Evolutionary conservation across 1,140 invertebrate species (phyloP), one percentile per base, ranked within the genome.

Genomic region (Drosophila willistoni): DNA sequence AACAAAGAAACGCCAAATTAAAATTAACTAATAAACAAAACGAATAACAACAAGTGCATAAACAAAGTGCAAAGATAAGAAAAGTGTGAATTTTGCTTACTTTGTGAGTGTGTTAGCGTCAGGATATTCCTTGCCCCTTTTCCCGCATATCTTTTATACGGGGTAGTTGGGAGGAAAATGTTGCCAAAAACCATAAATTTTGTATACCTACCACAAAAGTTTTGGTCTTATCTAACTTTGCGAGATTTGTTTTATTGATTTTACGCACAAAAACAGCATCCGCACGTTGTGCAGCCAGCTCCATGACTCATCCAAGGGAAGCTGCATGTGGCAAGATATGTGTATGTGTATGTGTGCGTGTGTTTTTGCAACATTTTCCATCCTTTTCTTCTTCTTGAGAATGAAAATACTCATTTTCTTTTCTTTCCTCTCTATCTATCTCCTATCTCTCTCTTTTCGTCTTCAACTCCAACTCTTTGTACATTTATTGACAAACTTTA

Each of bases 401-500:
- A 10, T 22, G 7, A 29, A 41, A 14, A 59, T 29, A 55, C 77
- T 41, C 36, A 57, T 55, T 62, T 71, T 29, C 42, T 25, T 29
- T 22, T 54, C 44, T 12, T 12, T 22, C 36, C 9, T 5, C 44
- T 19, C 12, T 19, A 14, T 47, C 44, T 7, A 29, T 29, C 6
- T 29, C 19, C 44, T 51, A 17, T 6, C 29, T 55, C 25, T 19
- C 22, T 41, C 39, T n/a, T 25, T 19, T 17, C 56, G 0, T 29
- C 29, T 29, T 6, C 6, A 29, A 29, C 29, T 56, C 25, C 42
- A 39, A 34, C 55, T 56, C 3, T 19, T 12, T 61, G 22, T 62
- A 79, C 64, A 78, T 73, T 68, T 79, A 78, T 79, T 73, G 78
- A 72, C 67, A 59, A 64, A 60, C n/a, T 65, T 10, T 75, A 75